phyloP scores from a whole-genome alignment of 1,140 invertebrate species.

The Trichonephila inaurata region DNA sequence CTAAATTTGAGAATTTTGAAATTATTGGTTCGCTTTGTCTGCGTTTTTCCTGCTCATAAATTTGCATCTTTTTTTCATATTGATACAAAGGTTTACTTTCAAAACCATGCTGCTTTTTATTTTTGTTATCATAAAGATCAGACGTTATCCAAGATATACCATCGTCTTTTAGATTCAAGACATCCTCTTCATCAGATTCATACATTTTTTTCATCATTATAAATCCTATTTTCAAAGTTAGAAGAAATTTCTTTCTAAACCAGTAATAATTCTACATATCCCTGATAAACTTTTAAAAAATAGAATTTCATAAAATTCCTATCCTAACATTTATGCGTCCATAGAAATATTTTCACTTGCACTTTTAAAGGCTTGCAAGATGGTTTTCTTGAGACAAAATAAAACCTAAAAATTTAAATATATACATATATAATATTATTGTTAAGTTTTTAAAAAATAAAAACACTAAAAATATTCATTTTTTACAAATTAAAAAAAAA shows the following conservation, averaged over 20 bases:
- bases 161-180: not conserved
- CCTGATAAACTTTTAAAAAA: no score
- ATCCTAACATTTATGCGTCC: no score
- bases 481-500: no score
- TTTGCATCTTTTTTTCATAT: not conserved
- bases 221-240: not conserved
- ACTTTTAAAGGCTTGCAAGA: no score
- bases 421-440: no score
- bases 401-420: no score
- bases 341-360: no score
- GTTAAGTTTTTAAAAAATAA: no score
- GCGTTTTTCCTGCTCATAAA: not conserved
- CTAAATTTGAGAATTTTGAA: not conserved
- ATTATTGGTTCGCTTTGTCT: constrained; percentile 9
- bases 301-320: no score
- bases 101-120: not conserved
- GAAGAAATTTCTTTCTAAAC: not conserved
- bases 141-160: constrained; percentile 6
- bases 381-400: no score
- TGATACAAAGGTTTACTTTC: not conserved
- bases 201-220: not conserved
- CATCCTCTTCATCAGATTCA: not conserved
- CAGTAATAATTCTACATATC: no score
- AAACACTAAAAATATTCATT: no score
- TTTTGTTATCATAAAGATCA: not conserved